These are phyloP conservation scores for Phrynocephalus versicolor DNA, from an alignment of 2,113 vertebrate genomes.

Conservation along the genomic window DNA sequence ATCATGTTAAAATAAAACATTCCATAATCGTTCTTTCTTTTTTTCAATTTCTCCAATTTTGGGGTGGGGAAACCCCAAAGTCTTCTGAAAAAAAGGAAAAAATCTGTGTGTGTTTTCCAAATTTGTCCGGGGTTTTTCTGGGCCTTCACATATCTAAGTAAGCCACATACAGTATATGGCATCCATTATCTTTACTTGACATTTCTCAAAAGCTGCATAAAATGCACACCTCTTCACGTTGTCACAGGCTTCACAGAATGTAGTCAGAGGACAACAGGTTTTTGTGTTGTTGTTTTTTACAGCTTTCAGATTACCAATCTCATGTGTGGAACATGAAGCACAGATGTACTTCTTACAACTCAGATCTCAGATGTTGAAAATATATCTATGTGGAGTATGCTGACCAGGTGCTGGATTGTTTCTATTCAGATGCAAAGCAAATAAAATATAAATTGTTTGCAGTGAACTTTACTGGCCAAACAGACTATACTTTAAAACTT, in stretches of 20 bases:
- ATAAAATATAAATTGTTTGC: background rate
- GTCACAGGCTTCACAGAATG: background rate
- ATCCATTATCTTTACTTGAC: background rate
- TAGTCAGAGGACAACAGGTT: background rate
- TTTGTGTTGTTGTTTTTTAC: background rate
- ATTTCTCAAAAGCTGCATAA: background rate
- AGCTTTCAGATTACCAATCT: background rate
- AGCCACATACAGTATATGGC: background rate
- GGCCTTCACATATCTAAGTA: too few species aligned
- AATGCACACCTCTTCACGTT: background rate
- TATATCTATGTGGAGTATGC: background rate
- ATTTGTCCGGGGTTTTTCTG: too few species aligned
- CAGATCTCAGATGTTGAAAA: background rate
- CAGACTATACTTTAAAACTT: background rate
- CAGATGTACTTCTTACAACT: background rate
- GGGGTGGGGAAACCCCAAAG: too few species aligned
- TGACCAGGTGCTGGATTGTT: background rate
- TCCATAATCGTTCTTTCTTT: too few species aligned
- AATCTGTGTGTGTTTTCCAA: too few species aligned
- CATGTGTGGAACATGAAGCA: background rate
- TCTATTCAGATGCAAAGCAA: background rate
- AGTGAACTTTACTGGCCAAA: background rate
- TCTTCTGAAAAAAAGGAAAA: too few species aligned
- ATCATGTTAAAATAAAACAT: too few species aligned
- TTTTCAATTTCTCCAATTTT: too few species aligned